Base-by-base conservation (phyloP, 2,797 vertebrate species). In the Knipowitschia caucasica region DNA sequence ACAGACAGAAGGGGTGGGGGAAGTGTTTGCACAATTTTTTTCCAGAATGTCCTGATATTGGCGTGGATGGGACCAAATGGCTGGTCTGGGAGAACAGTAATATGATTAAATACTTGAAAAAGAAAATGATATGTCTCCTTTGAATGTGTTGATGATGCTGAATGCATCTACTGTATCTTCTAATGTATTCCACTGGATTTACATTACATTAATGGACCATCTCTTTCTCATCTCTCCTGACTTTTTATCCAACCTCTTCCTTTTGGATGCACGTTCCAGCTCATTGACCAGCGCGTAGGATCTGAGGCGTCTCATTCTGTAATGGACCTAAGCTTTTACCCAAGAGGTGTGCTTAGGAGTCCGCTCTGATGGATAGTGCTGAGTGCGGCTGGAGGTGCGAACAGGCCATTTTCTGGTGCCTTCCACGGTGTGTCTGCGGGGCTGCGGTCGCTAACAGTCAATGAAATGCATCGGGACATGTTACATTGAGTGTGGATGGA, bases 401-500 rank as follows among this genome's bases (percentile, higher is more conserved):
- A 75, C 68, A 67, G 53, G 60, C 69, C 73, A 82, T 86, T 87
- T 81, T 78, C 61, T 78, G 74, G 76, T 77, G 78, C 76, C 69
- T 80, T 77, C 87, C 83, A 88, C 75, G 39, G 82, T 86, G 78
- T 73, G 59, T 81, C 68, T 86, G 18, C 63, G 56, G 68, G 52
- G 65, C 71, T 72, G 73, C 60, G 75, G 60, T 71, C 60, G 64
- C 74, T 78, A 78, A 80, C 64, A 57, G 75, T 88, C 78, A 88
- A 83, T 84, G 83, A 85, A 86, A 85, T 79, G 76, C 84, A 78
- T 84, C 80, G 67, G 56, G 70, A 82, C 70, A 80, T 76, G 77
- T 84, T 81, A 75, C 75, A 85, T 86, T 85, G 82, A 82, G 74
- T 68, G 20, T 40, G 39, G 44, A 58, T 12, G 56, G 34, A 59